Evolutionary conservation across 2,113 vertebrate species (phyloP).

Genomic region (Grallaria varia): DNA sequence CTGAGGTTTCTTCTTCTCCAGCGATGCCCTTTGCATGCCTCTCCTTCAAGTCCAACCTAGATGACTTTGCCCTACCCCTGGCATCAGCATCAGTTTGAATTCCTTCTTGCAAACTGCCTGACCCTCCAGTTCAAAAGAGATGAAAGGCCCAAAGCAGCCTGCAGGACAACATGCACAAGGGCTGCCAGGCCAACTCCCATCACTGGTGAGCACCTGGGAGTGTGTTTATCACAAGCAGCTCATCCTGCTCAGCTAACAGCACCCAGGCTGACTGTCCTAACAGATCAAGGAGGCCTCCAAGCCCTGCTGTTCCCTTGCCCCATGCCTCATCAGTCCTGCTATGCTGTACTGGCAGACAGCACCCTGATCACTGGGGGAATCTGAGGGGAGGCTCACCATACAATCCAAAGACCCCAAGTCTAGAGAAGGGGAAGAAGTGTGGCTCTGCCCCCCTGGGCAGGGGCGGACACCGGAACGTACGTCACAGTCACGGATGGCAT

Average conservation of each 20-base stretch:
- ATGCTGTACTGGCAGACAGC: neutral
- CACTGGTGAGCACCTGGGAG: neutral
- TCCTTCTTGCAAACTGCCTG: neutral
- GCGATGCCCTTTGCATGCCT: neutral
- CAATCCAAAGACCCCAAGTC: neutral
- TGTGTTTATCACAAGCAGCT: neutral
- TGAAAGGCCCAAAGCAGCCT: neutral
- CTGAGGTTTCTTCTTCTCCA: neutral
- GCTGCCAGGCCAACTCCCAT: neutral
- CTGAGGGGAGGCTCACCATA: neutral
- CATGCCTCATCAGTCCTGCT: neutral
- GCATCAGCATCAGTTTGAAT: neutral
- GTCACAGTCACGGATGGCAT: conserved; percentile 93
- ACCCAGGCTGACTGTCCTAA: neutral
- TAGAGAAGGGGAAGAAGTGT: neutral
- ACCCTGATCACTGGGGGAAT: neutral
- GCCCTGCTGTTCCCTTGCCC: neutral
- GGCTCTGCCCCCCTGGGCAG: neutral
- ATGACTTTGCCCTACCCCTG: neutral
- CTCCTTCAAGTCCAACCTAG: neutral
- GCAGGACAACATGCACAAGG: neutral
- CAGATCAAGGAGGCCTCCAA: neutral
- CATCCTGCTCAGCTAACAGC: neutral
- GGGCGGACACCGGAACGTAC: conserved; percentile 70
- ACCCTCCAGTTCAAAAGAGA: neutral